Evolutionary conservation across 1,140 invertebrate genomes (phyloP).

Genomic region (Brachionus manjavacas): DNA sequence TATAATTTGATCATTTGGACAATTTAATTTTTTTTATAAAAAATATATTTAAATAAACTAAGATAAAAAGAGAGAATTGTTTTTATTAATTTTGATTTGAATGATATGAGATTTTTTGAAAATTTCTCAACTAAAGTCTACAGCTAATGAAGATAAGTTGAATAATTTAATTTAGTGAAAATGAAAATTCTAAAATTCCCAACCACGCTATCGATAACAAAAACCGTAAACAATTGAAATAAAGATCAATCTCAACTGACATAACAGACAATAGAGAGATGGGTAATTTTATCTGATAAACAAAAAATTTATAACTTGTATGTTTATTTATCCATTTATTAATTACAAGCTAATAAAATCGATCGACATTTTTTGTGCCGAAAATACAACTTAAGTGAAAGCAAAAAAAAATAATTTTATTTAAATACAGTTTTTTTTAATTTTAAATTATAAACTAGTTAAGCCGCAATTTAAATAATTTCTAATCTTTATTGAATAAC

Average conservation of each 20-base stretch:
- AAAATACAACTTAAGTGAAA: neutral
- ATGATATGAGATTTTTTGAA: neutral
- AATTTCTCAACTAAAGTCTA: neutral
- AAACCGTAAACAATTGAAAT: slow-evolving; percentile 4
- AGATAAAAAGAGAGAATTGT: neutral
- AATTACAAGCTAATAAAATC: slow-evolving; percentile 17
- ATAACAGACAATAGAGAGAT: slow-evolving; percentile 17
- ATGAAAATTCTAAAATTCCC: neutral
- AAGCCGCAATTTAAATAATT: neutral
- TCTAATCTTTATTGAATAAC: neutral
- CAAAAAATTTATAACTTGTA: slow-evolving; percentile 21
- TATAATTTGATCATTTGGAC: too few relatives aligned
- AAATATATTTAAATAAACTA: neutral
- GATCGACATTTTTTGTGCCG: neutral
- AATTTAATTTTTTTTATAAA: neutral
- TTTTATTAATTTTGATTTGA: neutral
- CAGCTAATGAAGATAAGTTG: neutral
- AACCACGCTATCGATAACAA: neutral
- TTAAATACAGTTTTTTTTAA: neutral
- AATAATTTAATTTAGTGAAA: neutral
- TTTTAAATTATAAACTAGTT: neutral
- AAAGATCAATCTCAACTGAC: slow-evolving; percentile 16
- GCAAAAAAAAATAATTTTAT: too few relatives aligned
- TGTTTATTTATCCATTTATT: slow-evolving; percentile 26
- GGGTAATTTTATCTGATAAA: slow-evolving; percentile 2